Conservation (phyloP, 2,797 vertebrate genomes). For the Sebastes minor region DNA sequence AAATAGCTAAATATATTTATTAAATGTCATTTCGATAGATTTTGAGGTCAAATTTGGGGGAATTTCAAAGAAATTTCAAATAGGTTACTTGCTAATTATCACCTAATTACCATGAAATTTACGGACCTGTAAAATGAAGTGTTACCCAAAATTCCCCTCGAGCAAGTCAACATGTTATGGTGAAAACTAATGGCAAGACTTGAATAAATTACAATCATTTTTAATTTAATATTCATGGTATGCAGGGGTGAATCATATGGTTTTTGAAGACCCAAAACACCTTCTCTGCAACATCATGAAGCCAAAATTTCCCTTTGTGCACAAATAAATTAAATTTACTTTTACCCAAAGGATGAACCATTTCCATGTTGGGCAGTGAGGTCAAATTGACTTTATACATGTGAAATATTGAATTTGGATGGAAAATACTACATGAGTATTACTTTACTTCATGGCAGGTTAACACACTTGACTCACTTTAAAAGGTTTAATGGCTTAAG, state of each 20-base stretch:
- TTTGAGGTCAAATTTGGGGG: too few species aligned
- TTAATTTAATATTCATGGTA: neutral
- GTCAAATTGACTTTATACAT: too few species aligned
- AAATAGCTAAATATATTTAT: accelerated
- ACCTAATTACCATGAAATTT: too few species aligned
- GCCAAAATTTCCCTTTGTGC: neutral
- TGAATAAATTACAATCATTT: neutral
- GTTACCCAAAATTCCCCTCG: too few species aligned
- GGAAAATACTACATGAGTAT: too few species aligned
- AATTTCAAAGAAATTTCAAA: too few species aligned
- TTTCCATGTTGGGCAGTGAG: neutral
- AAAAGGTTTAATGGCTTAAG: conserved; percentile 19
- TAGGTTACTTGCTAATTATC: too few species aligned
- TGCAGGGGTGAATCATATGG: neutral
- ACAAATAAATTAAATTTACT: neutral
- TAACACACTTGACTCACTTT: neutral
- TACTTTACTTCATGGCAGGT: neutral
- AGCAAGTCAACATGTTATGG: too few species aligned
- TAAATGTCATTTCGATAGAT: too few species aligned
- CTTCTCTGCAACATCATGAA: neutral
- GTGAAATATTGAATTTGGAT: neutral
- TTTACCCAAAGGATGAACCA: too few species aligned
- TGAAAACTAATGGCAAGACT: too few species aligned
- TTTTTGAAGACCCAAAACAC: neutral
- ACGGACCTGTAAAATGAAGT: too few species aligned